Evolutionary conservation across 2,113 vertebrate genomes (phyloP), one percentile per base, ranked within the genome.

Genomic region (Notarius quadriscutis): DNA sequence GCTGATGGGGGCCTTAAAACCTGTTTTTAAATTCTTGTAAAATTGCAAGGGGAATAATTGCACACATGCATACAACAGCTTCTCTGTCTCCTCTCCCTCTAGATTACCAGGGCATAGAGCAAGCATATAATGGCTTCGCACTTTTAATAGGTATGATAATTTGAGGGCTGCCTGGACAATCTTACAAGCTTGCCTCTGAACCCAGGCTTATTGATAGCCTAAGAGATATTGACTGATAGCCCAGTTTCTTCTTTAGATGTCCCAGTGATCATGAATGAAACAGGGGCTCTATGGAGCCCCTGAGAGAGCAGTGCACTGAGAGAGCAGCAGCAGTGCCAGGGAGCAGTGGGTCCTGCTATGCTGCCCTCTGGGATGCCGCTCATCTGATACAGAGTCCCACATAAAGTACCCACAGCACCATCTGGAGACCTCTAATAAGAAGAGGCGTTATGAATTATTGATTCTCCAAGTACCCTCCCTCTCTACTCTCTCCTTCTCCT

Each of bases 391-490:
- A 92, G 92, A 93, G 91, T 91, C 89, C 87, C 89, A 90, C 86
- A 88, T 92, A 90, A 91, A 94, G 91, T 92, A 92, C 89, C 88
- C 86, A 81, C 57, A 51, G 90, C 91, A 90, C 91, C 92, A 91
- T 93, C 90, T 93, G 92, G 89, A 93, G 93, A 93, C 86, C 93
- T 92, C 92, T 94, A 95, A 95, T 95, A 95, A 95, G 94, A 90
- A 93, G 91, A 87, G 89, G 92, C 87, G 91, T 94, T 94, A 95
- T 95, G 93, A 95, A 95, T 95, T 95, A 95, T 95, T 95, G 94
- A 95, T 95, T 92, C 75, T 58, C 67, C 88, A 87, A 84, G 90
- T 84, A 81, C 58, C 34, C 88, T 67, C 51, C 82, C 78, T 84
- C 78, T n/a, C 60, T 30, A 41, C 69, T 63, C 25, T 34, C 69